phyloP scores from a whole-genome alignment of 2,797 vertebrate species.

The Epinephelus awoara region DNA sequence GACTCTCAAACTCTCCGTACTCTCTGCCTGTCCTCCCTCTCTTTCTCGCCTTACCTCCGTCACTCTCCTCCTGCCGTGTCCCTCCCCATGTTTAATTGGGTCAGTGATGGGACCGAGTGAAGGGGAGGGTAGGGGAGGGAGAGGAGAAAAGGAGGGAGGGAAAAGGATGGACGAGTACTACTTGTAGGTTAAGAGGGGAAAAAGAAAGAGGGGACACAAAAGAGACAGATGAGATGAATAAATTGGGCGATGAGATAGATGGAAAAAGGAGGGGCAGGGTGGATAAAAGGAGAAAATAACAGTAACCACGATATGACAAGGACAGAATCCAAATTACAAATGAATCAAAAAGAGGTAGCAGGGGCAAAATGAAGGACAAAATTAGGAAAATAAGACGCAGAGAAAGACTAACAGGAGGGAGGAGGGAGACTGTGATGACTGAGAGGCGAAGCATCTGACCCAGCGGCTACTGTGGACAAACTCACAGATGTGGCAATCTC shows the following conservation, averaged over 20 bases:
- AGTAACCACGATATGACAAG: conserved; percentile 5
- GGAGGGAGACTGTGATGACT: conserved; percentile 36
- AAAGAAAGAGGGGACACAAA: conserved; percentile 7
- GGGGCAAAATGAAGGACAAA: conserved; percentile 35
- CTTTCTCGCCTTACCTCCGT: conserved; percentile 62
- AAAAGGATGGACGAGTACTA: conserved; percentile 44
- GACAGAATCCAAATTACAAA: conserved; percentile 29
- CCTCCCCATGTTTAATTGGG: conserved; percentile 83
- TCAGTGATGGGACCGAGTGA: conserved; percentile 80
- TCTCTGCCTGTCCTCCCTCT: conserved; percentile 59
- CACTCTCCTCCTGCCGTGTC: conserved; percentile 66
- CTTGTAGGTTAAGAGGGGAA: conserved; percentile 42
- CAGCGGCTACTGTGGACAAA: conserved; percentile 63
- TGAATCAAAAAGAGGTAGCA: conserved; percentile 20
- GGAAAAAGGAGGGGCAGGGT: conserved; percentile 21
- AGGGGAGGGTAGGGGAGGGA: conserved; percentile 48
- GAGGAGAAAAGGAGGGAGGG: conserved; percentile 42
- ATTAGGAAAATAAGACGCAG: conserved; percentile 33
- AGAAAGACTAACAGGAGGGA: conserved; percentile 20
- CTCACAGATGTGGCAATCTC: conserved; percentile 76
- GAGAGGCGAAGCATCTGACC: conserved; percentile 62
- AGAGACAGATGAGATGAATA: conserved; percentile 31
- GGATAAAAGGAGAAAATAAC: conserved; percentile 37
- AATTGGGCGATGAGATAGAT: conserved; percentile 24
- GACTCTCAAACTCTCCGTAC: conserved; percentile 71